Evolutionary conservation across 2,888 invertebrate genomes (phyloP).

Genomic region (Hololepta plana): DNA sequence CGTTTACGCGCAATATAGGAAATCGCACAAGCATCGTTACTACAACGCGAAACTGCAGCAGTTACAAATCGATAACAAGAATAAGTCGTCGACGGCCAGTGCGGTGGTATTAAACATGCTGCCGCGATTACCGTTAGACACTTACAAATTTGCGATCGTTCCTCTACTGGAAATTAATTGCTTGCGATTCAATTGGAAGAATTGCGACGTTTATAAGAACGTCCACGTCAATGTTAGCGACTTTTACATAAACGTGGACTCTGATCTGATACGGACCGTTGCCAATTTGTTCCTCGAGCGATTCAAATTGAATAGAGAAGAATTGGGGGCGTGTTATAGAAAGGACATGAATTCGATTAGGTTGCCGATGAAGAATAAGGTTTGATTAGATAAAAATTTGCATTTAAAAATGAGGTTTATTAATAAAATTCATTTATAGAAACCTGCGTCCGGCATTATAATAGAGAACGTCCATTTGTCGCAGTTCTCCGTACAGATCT

Average conservation of each 20-base stretch:
- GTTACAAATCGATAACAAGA: constrained; percentile 51
- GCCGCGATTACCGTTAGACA: constrained; percentile 29
- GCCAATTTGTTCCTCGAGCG: constrained; percentile 36
- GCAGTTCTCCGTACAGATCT: constrained; percentile 19
- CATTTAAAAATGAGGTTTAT: too few relatives aligned
- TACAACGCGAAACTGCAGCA: constrained; percentile 48
- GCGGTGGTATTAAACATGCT: constrained; percentile 17
- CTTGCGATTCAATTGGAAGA: constrained; percentile 32
- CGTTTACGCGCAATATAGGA: constrained; percentile 52
- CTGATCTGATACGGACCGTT: constrained; percentile 44
- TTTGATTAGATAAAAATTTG: too few relatives aligned
- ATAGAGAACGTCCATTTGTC: constrained; percentile 18
- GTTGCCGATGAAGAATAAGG: constrained; percentile 37
- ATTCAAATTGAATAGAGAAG: constrained; percentile 37
- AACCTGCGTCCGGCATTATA: constrained; percentile 8
- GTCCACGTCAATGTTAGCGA: constrained; percentile 46
- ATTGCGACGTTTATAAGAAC: constrained; percentile 40
- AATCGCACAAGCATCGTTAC: constrained; percentile 48
- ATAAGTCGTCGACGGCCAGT: constrained; percentile 12
- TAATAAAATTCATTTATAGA: neutral
- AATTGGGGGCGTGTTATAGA: constrained; percentile 33
- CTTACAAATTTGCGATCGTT: constrained; percentile 31
- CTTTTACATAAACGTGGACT: constrained; percentile 48
- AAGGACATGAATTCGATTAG: constrained; percentile 33
- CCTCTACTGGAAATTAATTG: constrained; percentile 42